Evolutionary conservation across 2,888 invertebrate species (phyloP), one percentile per base, ranked within the genome.

Genomic region (Thelaira solivaga): DNA sequence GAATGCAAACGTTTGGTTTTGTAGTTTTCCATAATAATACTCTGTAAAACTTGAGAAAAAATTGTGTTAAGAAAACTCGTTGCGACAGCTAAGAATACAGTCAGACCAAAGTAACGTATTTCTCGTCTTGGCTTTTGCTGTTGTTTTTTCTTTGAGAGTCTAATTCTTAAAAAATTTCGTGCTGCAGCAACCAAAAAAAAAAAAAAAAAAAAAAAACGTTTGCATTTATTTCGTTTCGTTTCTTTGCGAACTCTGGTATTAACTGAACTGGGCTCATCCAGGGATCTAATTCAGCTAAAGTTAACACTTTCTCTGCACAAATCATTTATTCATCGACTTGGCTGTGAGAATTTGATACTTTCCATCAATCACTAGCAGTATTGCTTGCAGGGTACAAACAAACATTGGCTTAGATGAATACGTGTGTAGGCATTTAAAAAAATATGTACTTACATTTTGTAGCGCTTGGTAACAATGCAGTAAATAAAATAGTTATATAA

Each of bases 71-170:
- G 57, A 6, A 41, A 29, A 36, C n/a, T n/a, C n/a, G 20, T 13
- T 26, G 5, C 47, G 29, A 4, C 20, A 36, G 24, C 41, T 24
- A 11, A 18, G 62, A 53, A 71, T 71, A 71, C 71, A 71, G 71
- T 71, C 71, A 62, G 43, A 67, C 6, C 73, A 74, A 57, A 59
- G 43, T 67, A 72, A 68, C 67, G 59, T 67, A 47, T 24, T 59
- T 73, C n/a, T n/a, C n/a, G n/a, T n/a, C n/a, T n/a, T n/a, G n/a
- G n/a, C n/a, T n/a, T 11, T 53, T 65, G 45, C 7, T 24, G 34
- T 6, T 62, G 36, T 51, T 61, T 7, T 22, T 47, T 45, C 20
- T 13, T 43, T 13, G 3, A 11, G 13, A 39, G 6, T 22, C 13
- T 59, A 41, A 71, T 53, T 22, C 62, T 34, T 10, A 47, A 41